Conservation (phyloP, 2,888 invertebrate species). For the Sinhomidia bicolor region DNA sequence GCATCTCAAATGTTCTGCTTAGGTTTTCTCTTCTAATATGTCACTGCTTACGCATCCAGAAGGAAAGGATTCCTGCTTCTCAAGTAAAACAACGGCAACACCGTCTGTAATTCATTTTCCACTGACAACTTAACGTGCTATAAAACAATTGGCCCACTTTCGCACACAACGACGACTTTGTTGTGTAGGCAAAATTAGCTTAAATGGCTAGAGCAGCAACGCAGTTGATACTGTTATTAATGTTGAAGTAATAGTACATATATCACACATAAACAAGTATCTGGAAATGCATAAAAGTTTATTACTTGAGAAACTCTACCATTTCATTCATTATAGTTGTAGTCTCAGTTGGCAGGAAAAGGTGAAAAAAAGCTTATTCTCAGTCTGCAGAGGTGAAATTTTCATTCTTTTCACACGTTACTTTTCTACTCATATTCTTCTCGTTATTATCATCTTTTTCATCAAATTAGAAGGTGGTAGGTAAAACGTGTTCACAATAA, state of each 20-base stretch:
- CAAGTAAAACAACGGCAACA: no score
- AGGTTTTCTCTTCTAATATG: not conserved
- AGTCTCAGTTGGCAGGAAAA: not conserved
- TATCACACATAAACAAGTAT: no score
- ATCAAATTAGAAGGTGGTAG: no score
- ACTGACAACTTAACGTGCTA: not conserved
- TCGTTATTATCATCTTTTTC: no score
- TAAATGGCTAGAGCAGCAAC: not conserved
- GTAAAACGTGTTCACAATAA: no score
- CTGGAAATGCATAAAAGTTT: no score
- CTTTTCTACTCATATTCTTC: no score
- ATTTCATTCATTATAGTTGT: constrained; percentile 4
- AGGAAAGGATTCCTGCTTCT: no score
- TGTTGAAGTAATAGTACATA: no score
- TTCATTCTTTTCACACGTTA: no score
- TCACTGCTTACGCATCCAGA: not conserved
- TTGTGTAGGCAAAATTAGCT: not conserved
- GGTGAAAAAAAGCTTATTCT: not conserved
- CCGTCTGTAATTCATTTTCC: not conserved
- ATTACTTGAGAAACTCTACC: no score
- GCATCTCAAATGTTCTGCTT: constrained; percentile 84
- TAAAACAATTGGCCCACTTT: not conserved
- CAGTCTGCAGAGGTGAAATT: no score
- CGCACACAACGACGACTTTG: not conserved
- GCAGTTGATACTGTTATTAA: not conserved